Evolutionary conservation across 2,888 invertebrate species (phyloP).

Genomic region (Plusia festucae): DNA sequence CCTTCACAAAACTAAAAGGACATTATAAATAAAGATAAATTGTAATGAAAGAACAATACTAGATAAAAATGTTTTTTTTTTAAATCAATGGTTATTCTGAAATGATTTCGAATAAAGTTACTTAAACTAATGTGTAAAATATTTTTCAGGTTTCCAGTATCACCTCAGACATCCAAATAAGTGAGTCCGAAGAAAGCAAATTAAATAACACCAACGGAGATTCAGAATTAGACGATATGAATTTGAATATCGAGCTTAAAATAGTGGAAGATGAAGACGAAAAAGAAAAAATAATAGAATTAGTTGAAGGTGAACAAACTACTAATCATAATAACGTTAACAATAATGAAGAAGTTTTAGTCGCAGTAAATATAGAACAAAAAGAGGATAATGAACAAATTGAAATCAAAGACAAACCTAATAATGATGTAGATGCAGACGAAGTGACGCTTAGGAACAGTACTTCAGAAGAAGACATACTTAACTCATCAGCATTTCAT

Average conservation of each 20-base stretch:
- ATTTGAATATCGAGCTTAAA: constrained; percentile 82
- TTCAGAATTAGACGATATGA: constrained; percentile 77
- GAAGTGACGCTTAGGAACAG: constrained; percentile 57
- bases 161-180: constrained; percentile 72
- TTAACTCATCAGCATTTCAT: constrained; percentile 74
- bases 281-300: constrained; percentile 44
- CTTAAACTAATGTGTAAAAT: background rate
- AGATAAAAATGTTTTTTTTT: no score
- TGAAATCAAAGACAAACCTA: constrained; percentile 42
- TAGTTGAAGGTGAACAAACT: constrained; percentile 25
- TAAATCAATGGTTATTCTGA: background rate
- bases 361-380: constrained; percentile 24
- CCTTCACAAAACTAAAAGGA: background rate
- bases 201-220: constrained; percentile 67
- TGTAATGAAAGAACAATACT: background rate
- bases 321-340: constrained; percentile 37
- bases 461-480: constrained; percentile 75
- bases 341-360: constrained; percentile 34
- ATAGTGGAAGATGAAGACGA: constrained; percentile 85
- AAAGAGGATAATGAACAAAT: constrained; percentile 34
- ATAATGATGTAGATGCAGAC: constrained; percentile 46
- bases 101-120: background rate
- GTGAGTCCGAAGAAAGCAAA: constrained; percentile 66
- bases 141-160: constrained; percentile 72
- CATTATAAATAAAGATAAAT: constrained; percentile 1